Conservation (phyloP, 2,797 vertebrate genomes). For the Siniperca obscura region DNA sequence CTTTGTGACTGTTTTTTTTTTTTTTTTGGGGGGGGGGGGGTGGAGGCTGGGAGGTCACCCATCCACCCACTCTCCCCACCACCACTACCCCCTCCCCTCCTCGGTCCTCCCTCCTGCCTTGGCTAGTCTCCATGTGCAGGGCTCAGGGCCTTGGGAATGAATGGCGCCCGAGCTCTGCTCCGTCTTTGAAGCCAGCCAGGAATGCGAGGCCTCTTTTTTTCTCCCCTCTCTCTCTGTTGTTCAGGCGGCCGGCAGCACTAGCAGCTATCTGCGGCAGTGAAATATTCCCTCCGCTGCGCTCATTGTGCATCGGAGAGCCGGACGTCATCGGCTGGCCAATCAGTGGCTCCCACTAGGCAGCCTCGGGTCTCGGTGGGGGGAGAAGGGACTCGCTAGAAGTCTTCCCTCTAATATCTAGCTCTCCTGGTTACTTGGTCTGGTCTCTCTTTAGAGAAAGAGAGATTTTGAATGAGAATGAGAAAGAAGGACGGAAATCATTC, state of each 20-base stretch:
- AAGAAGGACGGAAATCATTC: constrained; percentile 33
- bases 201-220: constrained; percentile 84
- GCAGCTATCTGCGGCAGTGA: constrained; percentile 80
- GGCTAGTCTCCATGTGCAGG: constrained; percentile 85
- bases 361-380: constrained; percentile 70
- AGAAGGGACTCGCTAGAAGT: constrained; percentile 75
- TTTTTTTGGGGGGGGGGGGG: background rate
- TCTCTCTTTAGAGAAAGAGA: constrained; percentile 62
- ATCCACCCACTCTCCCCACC: constrained; percentile 57
- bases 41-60: constrained; percentile 74
- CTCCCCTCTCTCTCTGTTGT: constrained; percentile 70
- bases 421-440: constrained; percentile 74
- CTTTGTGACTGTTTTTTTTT: constrained; percentile 54
- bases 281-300: constrained; percentile 85
- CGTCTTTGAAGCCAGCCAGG: constrained; percentile 87
- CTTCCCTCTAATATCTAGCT: constrained; percentile 76
- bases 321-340: constrained; percentile 84
- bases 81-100: constrained; percentile 47
- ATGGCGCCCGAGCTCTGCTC: constrained; percentile 82
- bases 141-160: constrained; percentile 85
- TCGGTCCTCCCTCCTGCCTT: constrained; percentile 78
- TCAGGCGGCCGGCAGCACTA: constrained; percentile 76
- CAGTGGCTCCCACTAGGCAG: constrained; percentile 73
- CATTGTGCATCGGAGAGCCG: constrained; percentile 81
- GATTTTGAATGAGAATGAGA: constrained; percentile 57